Evolutionary conservation across 2,113 vertebrate genomes (phyloP), one percentile per base, ranked within the genome.

Genomic region (Cygnus buccinator): DNA sequence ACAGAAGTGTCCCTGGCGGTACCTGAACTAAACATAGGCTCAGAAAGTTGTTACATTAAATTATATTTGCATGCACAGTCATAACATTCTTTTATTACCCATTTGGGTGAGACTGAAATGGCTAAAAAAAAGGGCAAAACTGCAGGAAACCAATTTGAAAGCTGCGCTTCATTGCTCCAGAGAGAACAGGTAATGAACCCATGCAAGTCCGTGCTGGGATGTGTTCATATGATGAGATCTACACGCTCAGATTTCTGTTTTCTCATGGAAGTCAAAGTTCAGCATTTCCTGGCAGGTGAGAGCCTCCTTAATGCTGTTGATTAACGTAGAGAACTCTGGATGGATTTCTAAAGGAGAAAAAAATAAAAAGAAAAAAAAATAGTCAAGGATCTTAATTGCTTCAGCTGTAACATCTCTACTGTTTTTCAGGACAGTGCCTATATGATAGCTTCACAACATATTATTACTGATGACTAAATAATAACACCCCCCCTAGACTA

Each of bases 161-260:
- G 25, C 20, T 55, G 31, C 0, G 1, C 31, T 87, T 33, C 46
- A 35, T 41, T 29, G 19, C 22, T 88, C 11, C 28, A 59, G 77
- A 74, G 87, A 33, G 29, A 91, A 54, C 48, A 62, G 68, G 29
- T 31, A 23, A 33, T 26, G n/a, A 43, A 4, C 11, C 70, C 35
- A 12, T 41, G 37, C 7, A 70, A 59, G 21, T 31, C 84, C 3
- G 0, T 2, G 2, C 33, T 84, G 41, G 22, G 50, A 70, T 1
- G 2, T 1, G 11, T 29, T 18, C 29, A 37, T 2, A 2, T 2
- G 13, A 5, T 9, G 52, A 37, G 55, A n/a, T 11, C 2, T 29
- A 23, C 37, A 22, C 4, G 57, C 54, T 10, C 44, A 62, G 29
- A 15, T 35, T 41, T 35, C 55, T 37, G 11, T 8, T 25, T 44